phyloP scores from a whole-genome alignment of 1,140 invertebrate species.

The Pachyrhynchus sulphureomaculatus region DNA sequence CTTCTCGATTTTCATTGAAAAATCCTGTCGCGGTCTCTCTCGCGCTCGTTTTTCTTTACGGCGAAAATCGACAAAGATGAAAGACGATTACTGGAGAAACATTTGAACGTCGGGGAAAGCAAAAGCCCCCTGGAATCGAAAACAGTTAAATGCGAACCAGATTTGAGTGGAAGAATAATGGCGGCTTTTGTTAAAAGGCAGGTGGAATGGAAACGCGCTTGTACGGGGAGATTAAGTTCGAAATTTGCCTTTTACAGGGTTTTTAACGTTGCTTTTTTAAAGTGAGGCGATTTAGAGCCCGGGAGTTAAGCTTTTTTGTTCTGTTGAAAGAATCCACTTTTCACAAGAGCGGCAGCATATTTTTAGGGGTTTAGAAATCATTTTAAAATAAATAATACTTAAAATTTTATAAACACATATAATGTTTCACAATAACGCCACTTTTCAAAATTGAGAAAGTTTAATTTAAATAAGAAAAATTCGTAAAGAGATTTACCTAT shows the following conservation, averaged over 20 bases:
- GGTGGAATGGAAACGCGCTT: conserved; percentile 27
- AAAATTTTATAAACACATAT: too few relatives aligned
- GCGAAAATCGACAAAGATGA: neutral
- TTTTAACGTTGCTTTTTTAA: conserved; percentile 18
- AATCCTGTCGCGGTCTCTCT: conserved; percentile 30
- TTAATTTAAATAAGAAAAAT: too few relatives aligned
- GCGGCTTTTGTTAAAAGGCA: conserved; percentile 29
- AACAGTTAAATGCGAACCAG: conserved; percentile 25
- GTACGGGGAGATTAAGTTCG: conserved; percentile 24
- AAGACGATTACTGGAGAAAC: conserved; percentile 14
- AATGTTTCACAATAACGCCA: too few relatives aligned
- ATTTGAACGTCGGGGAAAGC: conserved; percentile 25
- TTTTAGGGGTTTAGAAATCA: too few relatives aligned
- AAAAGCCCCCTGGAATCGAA: conserved; percentile 24
- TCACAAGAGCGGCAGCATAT: too few relatives aligned
- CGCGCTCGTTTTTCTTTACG: neutral
- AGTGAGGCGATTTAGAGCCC: neutral
- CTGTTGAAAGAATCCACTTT: too few relatives aligned
- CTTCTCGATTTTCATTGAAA: conserved; percentile 33
- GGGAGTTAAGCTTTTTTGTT: neutral
- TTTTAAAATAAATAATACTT: too few relatives aligned
- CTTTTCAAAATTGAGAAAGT: too few relatives aligned
- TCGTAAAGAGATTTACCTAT: too few relatives aligned
- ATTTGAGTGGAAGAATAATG: conserved; percentile 23
- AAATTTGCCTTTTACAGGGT: conserved; percentile 28